These are phyloP conservation scores for Sphaeramia orbicularis DNA, from an alignment of 2,797 vertebrate species.

Conservation along the genomic window DNA sequence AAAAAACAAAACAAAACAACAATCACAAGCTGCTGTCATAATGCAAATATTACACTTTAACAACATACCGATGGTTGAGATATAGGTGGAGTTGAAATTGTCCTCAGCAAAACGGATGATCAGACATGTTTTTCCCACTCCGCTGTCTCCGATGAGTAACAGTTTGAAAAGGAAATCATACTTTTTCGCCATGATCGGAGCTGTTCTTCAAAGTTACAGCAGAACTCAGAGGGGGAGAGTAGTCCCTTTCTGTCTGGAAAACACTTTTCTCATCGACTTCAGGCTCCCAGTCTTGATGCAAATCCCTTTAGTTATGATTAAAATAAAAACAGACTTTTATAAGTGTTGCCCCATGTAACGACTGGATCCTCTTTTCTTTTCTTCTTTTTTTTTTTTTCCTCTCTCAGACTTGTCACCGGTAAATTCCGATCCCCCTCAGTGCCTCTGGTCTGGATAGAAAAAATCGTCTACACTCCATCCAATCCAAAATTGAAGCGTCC, in stretches of 20 bases:
- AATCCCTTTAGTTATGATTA: background rate
- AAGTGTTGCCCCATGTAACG: conserved; percentile 24
- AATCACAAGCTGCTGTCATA: background rate
- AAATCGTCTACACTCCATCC: conserved; percentile 47
- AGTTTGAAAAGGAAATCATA: conserved; percentile 97
- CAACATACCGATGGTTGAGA: conserved; percentile 94
- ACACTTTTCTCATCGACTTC: conserved; percentile 18
- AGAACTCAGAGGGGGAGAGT: background rate
- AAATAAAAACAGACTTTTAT: background rate
- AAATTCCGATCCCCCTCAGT: conserved; percentile 72
- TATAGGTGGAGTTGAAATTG: conserved; percentile 96
- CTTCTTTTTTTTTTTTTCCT: conserved; percentile 18
- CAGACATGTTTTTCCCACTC: conserved; percentile 96
- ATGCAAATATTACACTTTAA: background rate
- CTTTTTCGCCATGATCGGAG: conserved; percentile 91
- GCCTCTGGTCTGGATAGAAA: conserved; percentile 31
- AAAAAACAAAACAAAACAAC: background rate
- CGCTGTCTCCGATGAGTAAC: conserved; percentile 96
- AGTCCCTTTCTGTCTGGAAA: background rate
- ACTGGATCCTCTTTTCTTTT: conserved; percentile 27
- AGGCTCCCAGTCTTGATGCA: background rate
- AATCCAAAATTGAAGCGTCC: conserved; percentile 1
- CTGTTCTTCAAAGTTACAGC: conserved; percentile 24
- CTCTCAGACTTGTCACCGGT: conserved; percentile 75
- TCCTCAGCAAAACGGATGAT: conserved; percentile 96